phyloP scores from a whole-genome alignment of 2,888 invertebrate genomes.

The Macrophya alboannulata region DNA sequence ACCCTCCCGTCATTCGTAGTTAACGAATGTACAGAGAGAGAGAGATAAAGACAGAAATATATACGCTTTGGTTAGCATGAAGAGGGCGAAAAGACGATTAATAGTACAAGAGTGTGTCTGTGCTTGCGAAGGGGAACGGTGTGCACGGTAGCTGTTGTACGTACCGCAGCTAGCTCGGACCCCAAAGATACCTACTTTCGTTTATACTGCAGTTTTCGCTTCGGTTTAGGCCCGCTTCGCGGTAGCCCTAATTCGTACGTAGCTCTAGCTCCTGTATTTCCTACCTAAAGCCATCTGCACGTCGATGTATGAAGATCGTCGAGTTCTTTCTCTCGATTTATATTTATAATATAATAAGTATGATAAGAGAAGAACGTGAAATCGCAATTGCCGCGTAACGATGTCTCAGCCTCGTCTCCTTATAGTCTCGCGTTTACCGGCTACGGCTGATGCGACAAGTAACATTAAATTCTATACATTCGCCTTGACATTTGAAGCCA shows the following conservation, averaged over 20 bases:
- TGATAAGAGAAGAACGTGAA: too few species aligned
- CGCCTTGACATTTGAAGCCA: slow-evolving; percentile 54
- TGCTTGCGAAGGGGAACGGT: neutral
- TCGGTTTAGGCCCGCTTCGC: too few species aligned
- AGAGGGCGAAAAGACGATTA: neutral
- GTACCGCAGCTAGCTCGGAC: neutral
- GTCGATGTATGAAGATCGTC: too few species aligned
- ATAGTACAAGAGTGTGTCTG: neutral
- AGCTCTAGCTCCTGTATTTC: too few species aligned
- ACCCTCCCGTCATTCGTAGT: neutral
- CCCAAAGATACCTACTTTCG: neutral
- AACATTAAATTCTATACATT: slow-evolving; percentile 28
- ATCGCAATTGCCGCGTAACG: too few species aligned
- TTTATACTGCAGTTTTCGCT: too few species aligned
- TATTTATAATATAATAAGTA: too few species aligned
- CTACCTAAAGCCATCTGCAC: too few species aligned
- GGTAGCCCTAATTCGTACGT: too few species aligned
- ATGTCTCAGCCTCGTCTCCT: neutral
- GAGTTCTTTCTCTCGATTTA: too few species aligned
- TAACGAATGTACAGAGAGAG: slow-evolving; percentile 32
- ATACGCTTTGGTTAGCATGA: neutral
- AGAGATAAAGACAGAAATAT: neutral
- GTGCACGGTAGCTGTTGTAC: neutral
- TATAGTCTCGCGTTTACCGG: neutral
- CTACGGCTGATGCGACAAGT: neutral